phyloP scores from a whole-genome alignment of 2,888 invertebrate species.

The Sesamia inferens region DNA sequence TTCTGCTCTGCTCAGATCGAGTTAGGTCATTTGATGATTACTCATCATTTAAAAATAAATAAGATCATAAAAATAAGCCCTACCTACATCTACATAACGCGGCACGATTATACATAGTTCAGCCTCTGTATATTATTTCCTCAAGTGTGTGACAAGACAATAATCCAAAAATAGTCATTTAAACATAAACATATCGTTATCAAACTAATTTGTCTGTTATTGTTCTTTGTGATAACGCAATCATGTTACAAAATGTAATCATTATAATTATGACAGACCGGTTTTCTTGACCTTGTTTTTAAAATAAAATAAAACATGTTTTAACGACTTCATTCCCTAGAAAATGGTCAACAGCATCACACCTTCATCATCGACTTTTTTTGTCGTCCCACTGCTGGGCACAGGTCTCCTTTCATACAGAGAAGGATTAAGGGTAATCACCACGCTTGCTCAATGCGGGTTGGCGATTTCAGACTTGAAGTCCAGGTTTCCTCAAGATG shows the following conservation, averaged over 20 bases:
- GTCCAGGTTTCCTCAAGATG: no score
- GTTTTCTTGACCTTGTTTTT: not conserved
- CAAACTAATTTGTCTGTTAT: constrained; percentile 55
- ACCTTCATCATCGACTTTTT: no score
- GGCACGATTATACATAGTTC: no score
- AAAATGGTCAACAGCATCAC: constrained; percentile 9
- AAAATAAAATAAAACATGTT: constrained; percentile 12
- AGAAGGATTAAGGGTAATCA: no score
- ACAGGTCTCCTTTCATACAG: no score
- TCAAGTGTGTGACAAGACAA: not conserved
- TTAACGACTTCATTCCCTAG: constrained; percentile 2
- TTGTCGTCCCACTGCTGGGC: no score
- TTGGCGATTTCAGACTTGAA: no score
- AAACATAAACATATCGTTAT: constrained; percentile 52
- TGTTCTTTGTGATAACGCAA: constrained; percentile 38
- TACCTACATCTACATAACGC: no score
- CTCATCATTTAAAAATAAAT: no score
- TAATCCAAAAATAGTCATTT: constrained; percentile 36
- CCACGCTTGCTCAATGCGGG: no score
- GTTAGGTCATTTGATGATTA: no score
- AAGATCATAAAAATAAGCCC: not conserved
- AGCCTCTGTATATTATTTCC: constrained; percentile 15
- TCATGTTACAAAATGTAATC: constrained; percentile 37
- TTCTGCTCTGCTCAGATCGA: no score
- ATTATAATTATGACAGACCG: not conserved